Percentiles rank a stretch among this genome's conserved stretches.
These are phyloP conservation scores for Heliconius congener DNA, from an alignment of 1,140 invertebrate genomes.

Conservation along the genomic window DNA sequence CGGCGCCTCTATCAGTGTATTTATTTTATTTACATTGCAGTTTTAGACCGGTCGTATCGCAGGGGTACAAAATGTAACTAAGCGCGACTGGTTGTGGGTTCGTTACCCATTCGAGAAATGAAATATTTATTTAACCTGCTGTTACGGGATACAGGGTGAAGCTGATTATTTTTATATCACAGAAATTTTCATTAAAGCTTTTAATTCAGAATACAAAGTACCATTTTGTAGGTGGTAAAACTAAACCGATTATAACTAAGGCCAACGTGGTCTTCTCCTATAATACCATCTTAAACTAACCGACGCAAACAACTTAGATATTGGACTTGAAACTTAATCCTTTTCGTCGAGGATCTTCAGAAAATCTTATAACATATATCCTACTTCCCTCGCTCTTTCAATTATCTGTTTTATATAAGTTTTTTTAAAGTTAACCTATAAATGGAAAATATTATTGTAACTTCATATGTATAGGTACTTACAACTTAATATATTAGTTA, in stretches of 20 bases:
- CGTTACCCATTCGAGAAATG: too few species aligned
- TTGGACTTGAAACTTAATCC: constrained; percentile 26
- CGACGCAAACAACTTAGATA: constrained; percentile 29
- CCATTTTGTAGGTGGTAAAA: constrained; percentile 11
- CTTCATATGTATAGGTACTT: too few species aligned
- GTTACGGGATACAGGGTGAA: too few species aligned
- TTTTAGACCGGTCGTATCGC: too few species aligned
- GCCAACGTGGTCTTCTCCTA: constrained; percentile 19
- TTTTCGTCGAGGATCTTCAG: constrained; percentile 21
- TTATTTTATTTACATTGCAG: neutral
- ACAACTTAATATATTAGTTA: too few species aligned
- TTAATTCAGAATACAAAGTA: neutral
- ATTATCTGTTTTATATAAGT: constrained; percentile 12
- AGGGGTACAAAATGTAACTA: too few species aligned
- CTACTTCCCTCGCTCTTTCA: constrained; percentile 7
- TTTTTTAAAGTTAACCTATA: neutral
- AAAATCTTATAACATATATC: constrained; percentile 14
- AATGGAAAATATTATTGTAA: too few species aligned
- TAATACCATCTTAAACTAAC: constrained; percentile 33
- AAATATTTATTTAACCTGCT: too few species aligned
- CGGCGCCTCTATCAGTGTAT: neutral
- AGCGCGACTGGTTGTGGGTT: too few species aligned
- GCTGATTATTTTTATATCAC: too few species aligned
- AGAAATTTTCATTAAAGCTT: neutral
- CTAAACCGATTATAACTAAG: constrained; percentile 19